Percentiles rank a stretch among this genome's conserved stretches.
phyloP scores from a whole-genome alignment of 2,888 invertebrate species.

The Diarsia dahlii region DNA sequence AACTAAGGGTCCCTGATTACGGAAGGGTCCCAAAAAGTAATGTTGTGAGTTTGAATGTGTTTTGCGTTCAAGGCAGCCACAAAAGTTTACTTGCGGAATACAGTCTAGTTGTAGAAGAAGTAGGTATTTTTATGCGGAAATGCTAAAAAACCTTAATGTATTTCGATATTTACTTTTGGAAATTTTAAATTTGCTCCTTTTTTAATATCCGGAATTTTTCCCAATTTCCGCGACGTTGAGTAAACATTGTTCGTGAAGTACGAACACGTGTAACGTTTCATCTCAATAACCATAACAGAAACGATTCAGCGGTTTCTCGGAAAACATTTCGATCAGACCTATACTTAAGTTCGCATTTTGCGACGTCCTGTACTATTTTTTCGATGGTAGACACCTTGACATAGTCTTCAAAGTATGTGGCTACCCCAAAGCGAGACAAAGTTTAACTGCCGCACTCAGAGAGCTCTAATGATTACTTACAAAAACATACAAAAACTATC shows the following conservation, averaged over 20 bases:
- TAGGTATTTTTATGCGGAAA: not conserved
- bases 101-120: not conserved
- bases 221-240: not conserved
- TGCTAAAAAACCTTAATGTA: not conserved
- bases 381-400: not conserved
- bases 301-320: not conserved
- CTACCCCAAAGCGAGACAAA: not conserved
- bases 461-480: too few relatives aligned
- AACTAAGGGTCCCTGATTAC: slow-evolving; percentile 9
- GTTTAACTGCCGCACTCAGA: not conserved
- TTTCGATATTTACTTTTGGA: not conserved
- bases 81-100: not conserved
- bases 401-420: not conserved
- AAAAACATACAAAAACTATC: too few relatives aligned
- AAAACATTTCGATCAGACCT: not conserved
- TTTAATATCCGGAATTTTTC: not conserved
- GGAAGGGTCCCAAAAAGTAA: slow-evolving; percentile 3
- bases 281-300: not conserved
- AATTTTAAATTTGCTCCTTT: not conserved
- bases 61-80: not conserved
- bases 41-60: not conserved
- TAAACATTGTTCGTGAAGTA: not conserved
- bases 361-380: not conserved
- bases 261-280: not conserved
- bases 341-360: not conserved